Base-by-base conservation (phyloP, 2,888 invertebrate species). In the Oligia fasciuncula region DNA sequence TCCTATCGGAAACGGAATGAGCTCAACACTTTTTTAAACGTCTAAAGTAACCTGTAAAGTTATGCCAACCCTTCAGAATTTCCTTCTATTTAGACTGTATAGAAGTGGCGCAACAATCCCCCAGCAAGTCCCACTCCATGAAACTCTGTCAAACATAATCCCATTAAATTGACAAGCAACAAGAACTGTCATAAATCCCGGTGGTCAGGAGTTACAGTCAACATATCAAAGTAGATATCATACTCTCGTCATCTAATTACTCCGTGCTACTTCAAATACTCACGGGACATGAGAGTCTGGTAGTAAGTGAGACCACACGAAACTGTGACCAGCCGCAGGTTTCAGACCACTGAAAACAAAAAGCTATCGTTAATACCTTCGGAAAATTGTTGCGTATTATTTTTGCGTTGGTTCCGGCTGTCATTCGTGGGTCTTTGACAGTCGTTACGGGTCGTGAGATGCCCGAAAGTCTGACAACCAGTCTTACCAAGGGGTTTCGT, bases 241-340 rank as follows among this genome's bases (percentile, higher is more conserved):
- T 74, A 49, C 13, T 60, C 4, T 35, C 13, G 46, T 76, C 19
- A 60, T 60, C 35, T 46, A 35, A 75, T 76, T 75, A 75, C 43
- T 46, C 8, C 9, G 9, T n/a, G 46, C 8, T 49, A 49, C 46
- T 76, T 76, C 49, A 19, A 62, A 62, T 62, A 19, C 76, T 4
- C 35, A 3, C 19, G 46, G n/a, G 76, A 60, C 35, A n/a, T 35
- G 19, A 23, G 11, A 75, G 57, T 54, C 51, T 14, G 3, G 1
- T n/a, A 54, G 23, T 57, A 57, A 57, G 60, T 76, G 46, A 62
- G 46, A 49, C 35, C n/a, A 74, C 51, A 19, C 40, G 40, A 70
- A 29, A 73, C 23, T 63, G 65, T 65, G 29, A 46, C 11, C 3
- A n/a, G 17, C 23, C 13, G 46, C 29, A 35, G 4, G 23, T 73